phyloP scores from a whole-genome alignment of 2,113 vertebrate species.

The chimpanzee (Pan troglodytes) region NHGRI_mPanTro3-v2.1_pri NC_072403.2:126771001-126771500 shows the following conservation, averaged over 20 bases:
- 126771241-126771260: not conserved
- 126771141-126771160: not conserved
- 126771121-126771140: not conserved
- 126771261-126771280: not conserved
- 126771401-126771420: not conserved
- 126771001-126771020: not conserved
- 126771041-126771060: not conserved
- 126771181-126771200: not conserved
- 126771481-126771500: not conserved
- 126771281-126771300: not conserved
- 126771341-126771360: not conserved
- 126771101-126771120: not conserved
- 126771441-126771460: not conserved
- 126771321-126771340: not conserved
- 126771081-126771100: not conserved
- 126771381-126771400: not conserved
- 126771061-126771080: not conserved
- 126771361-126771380: not conserved
- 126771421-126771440: not conserved
- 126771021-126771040: not conserved
- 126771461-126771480: not conserved
- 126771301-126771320: not conserved
- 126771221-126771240: not conserved
- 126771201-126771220: not conserved
- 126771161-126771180: not conserved